Evolutionary conservation across 2,797 vertebrate species (phyloP), one percentile per base, ranked within the genome.

Genomic region (Rhinophrynus dorsalis): DNA sequence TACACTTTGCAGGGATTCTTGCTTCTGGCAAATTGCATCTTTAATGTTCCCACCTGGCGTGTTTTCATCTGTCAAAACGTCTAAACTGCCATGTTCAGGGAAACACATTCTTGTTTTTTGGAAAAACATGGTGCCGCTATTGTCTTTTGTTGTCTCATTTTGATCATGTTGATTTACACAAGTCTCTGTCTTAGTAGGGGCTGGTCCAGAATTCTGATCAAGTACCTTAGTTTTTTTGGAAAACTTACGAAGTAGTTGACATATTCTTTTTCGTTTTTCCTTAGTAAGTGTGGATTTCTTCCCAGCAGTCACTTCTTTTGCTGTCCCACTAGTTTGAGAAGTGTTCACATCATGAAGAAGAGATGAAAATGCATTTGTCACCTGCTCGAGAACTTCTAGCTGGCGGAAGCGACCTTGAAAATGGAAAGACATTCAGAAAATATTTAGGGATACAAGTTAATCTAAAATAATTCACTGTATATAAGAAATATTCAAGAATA

Each of bases 381-480:
- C 86, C 0, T 89, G 87, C 76, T 92, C 88, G 45, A 92, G 78
- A 52, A 95, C 88, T 81, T 86, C 68, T 1, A 96, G 70, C 67
- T 95, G 90, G 67, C 50, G 79, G 71, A 96, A 97, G 67, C 84
- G 82, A 78, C 87, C 93, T 94, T 45, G 55, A 67, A 17, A 6
- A 30, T 15, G 21, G 11, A 35, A 58, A 47, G 2, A 33, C n/a
- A n/a, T n/a, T n/a, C n/a, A n/a, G n/a, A n/a, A n/a, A n/a, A n/a
- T n/a, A n/a, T n/a, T n/a, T n/a, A n/a, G n/a, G n/a, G n/a, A n/a
- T n/a, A n/a, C n/a, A n/a, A n/a, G n/a, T n/a, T n/a, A n/a, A n/a
- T n/a, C n/a, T n/a, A n/a, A n/a, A n/a, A n/a, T n/a, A n/a, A n/a
- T n/a, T n/a, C n/a, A n/a, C n/a, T n/a, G n/a, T n/a, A n/a, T n/a